Evolutionary conservation across 2,888 invertebrate species (phyloP), one percentile per base, ranked within the genome.

Genomic region (Argyresthia goedartella): DNA sequence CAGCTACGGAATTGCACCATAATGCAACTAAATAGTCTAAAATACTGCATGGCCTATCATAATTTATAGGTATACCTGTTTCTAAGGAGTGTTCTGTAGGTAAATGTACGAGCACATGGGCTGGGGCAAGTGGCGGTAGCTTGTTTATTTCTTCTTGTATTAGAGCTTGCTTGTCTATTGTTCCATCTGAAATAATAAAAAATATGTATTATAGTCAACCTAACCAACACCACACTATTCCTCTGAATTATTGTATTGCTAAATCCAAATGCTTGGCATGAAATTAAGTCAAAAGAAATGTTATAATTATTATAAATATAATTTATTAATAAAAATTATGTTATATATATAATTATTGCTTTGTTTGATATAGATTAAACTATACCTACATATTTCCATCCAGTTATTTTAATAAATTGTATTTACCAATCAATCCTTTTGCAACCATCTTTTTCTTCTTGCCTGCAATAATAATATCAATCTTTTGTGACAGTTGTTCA

Each of bases 401-500:
- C 7, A 36, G 36, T 9, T 36, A 36, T 9, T 9, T 8, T 36
- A 36, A 3, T 43, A 14, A 8, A 3, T 8, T 43, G 10, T 45
- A 73, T 34, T 60, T 62, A 69, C 79, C 60, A 55, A 63, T 64
- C 49, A 85, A 63, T 48, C 89, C 89, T 62, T 84, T 79, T 11
- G 81, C 88, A 39, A 89, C 60, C 34, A 91, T 69, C 67, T 93
- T 92, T 65, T 92, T 90, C 57, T 87, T 88, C 71, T 95, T 95
- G 0, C 95, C 96, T 55, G 90, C 89, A 14, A 95, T 81, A 57
- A 97, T 96, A 67, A 90, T 89, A 56, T 93, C 92, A 53, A 93
- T 89, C 77, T 93, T 91, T 49, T 85, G 71, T 57, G 84, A 77
- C 49, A 94, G 76, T 67, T 93, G 90, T 58, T 87, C 84, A 54